Evolutionary conservation across 2,113 vertebrate genomes (phyloP).

Genomic region (Oreocharis arfaki): DNA sequence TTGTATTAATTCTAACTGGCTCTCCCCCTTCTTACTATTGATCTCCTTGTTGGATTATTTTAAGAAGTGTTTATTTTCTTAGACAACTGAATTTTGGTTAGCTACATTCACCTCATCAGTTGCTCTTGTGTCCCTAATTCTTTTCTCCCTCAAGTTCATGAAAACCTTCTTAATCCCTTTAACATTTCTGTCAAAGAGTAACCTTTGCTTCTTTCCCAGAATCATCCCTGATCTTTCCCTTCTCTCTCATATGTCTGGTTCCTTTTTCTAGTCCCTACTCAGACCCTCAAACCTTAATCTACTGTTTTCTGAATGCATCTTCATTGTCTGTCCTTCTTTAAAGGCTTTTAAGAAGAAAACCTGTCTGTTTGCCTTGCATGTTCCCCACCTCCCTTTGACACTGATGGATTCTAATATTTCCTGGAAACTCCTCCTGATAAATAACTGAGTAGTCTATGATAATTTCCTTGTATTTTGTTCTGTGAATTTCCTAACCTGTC

Average conservation of each 20-base stretch:
- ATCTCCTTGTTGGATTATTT: neutral
- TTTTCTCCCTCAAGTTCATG: neutral
- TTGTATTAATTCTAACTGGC: neutral
- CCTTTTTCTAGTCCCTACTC: neutral
- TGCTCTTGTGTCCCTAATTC: neutral
- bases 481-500: slow-evolving; percentile 3
- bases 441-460: neutral
- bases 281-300: neutral
- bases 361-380: neutral
- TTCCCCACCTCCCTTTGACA: neutral
- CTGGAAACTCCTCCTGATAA: neutral
- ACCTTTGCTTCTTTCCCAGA: neutral
- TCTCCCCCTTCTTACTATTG: neutral
- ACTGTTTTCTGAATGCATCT: neutral
- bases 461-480: neutral
- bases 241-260: neutral
- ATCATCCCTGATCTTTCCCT: neutral
- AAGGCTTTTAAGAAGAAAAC: neutral
- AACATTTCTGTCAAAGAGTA: neutral
- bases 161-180: neutral
- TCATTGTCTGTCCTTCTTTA: neutral
- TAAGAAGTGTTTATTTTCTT: neutral
- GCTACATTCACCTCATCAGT: neutral
- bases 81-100: slow-evolving; percentile 22
- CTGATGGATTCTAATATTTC: neutral